Evolutionary conservation across 2,797 vertebrate genomes (phyloP).

Genomic region (Anguilla marmorata): DNA sequence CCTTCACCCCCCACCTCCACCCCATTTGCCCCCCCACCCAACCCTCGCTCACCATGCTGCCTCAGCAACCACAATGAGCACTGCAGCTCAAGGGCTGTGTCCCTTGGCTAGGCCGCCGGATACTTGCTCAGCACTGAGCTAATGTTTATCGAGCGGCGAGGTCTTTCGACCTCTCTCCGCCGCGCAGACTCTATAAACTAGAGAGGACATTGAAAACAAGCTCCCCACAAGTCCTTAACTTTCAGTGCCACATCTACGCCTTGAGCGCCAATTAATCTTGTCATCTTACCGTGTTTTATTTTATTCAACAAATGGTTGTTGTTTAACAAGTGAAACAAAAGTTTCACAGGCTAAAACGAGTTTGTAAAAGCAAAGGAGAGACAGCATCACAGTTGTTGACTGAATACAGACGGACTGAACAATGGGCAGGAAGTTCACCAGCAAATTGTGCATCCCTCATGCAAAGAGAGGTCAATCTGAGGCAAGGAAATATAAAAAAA

Average conservation of each 20-base stretch:
- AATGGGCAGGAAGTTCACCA: neutral
- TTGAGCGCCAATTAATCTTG: neutral
- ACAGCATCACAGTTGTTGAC: neutral
- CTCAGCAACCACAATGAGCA: conserved; percentile 38
- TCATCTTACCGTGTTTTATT: neutral
- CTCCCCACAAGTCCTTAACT: neutral
- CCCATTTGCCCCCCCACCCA: neutral
- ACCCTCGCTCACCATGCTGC: conserved; percentile 25
- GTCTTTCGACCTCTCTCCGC: conserved; percentile 35
- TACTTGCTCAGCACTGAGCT: conserved; percentile 32
- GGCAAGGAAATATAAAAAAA: neutral
- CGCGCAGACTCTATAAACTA: conserved; percentile 17
- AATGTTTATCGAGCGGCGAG: conserved; percentile 42
- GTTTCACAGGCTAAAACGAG: neutral
- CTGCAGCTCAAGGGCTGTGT: conserved; percentile 16
- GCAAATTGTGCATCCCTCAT: neutral
- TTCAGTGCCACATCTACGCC: neutral
- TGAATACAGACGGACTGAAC: neutral
- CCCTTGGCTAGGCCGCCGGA: conserved; percentile 22
- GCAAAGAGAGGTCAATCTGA: neutral
- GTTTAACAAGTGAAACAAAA: neutral
- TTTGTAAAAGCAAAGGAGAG: neutral
- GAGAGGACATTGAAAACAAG: neutral
- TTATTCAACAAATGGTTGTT: neutral
- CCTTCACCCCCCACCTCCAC: neutral